Conservation (phyloP, 2,113 vertebrate genomes). For the Rhipidura dahli region DNA sequence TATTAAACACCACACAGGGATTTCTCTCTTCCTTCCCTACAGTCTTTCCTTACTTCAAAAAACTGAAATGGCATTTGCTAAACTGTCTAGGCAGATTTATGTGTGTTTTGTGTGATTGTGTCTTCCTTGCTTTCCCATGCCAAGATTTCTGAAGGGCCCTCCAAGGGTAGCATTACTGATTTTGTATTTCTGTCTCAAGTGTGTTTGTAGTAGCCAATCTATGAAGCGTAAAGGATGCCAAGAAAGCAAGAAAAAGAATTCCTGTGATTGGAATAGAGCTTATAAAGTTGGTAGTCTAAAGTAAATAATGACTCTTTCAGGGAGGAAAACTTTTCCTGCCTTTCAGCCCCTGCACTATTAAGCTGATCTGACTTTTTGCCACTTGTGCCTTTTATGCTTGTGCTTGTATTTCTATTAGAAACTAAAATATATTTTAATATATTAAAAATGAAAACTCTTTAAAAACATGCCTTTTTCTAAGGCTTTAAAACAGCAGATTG, state of each 20-base stretch:
- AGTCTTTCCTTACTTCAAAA: not conserved
- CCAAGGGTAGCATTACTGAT: not conserved
- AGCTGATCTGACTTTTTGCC: not conserved
- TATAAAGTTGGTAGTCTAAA: not conserved
- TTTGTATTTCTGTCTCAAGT: not conserved
- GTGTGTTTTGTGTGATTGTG: not conserved
- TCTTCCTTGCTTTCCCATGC: not conserved
- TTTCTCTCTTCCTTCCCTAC: not conserved
- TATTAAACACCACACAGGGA: not conserved
- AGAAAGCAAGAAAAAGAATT: not conserved
- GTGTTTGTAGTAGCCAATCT: not conserved
- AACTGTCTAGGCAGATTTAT: not conserved
- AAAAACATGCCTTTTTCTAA: slow-evolving; percentile 34
- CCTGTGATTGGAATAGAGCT: not conserved
- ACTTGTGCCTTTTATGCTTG: not conserved
- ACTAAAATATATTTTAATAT: not conserved
- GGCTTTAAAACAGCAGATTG: slow-evolving; percentile 87
- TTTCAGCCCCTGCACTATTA: not conserved
- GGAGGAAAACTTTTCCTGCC: not conserved
- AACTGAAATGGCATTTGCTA: not conserved
- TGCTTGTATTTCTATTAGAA: not conserved
- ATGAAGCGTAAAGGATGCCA: not conserved
- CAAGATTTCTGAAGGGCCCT: not conserved
- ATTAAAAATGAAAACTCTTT: not conserved
- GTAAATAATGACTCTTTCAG: not conserved